phyloP scores from a whole-genome alignment of 2,113 vertebrate species.

The Vanacampus margaritifer region DNA sequence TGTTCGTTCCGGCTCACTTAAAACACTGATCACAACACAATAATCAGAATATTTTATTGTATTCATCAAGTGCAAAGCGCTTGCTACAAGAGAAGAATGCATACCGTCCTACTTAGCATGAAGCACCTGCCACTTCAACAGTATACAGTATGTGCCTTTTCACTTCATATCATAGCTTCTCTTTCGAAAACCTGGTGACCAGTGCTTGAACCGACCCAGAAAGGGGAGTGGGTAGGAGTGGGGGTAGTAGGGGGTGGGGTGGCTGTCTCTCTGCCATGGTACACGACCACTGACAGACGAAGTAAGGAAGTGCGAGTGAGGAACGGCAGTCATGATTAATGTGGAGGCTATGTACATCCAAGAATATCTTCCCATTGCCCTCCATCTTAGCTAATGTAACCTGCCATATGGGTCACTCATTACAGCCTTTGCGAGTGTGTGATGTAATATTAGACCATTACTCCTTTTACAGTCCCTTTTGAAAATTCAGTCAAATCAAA shows the following conservation, averaged over 20 bases:
- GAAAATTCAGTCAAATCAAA: neutral
- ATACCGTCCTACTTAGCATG: neutral
- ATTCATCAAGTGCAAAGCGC: neutral
- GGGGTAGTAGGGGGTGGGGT: slow-evolving; percentile 24
- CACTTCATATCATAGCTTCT: slow-evolving; percentile 12
- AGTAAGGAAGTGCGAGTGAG: slow-evolving; percentile 46
- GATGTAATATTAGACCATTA: neutral
- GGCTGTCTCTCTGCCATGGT: slow-evolving; percentile 31
- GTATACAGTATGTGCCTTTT: slow-evolving; percentile 17
- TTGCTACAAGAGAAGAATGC: neutral
- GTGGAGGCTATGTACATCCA: slow-evolving; percentile 54
- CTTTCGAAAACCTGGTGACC: slow-evolving; percentile 28
- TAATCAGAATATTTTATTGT: neutral
- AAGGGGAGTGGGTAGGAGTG: neutral
- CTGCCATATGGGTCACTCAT: slow-evolving; percentile 66
- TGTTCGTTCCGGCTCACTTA: too few species aligned
- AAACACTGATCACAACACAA: too few species aligned
- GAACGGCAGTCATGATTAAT: slow-evolving; percentile 63
- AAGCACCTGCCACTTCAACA: slow-evolving; percentile 14
- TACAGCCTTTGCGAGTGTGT: slow-evolving; percentile 29
- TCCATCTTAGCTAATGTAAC: slow-evolving; percentile 68
- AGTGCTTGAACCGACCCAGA: neutral
- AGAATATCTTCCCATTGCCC: slow-evolving; percentile 66
- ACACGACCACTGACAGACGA: slow-evolving; percentile 52
- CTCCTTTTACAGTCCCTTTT: neutral